Percentiles rank a stretch among this genome's conserved stretches.
phyloP scores from a whole-genome alignment of 1,140 invertebrate genomes.

The Rhagoletis zephyria region DNA sequence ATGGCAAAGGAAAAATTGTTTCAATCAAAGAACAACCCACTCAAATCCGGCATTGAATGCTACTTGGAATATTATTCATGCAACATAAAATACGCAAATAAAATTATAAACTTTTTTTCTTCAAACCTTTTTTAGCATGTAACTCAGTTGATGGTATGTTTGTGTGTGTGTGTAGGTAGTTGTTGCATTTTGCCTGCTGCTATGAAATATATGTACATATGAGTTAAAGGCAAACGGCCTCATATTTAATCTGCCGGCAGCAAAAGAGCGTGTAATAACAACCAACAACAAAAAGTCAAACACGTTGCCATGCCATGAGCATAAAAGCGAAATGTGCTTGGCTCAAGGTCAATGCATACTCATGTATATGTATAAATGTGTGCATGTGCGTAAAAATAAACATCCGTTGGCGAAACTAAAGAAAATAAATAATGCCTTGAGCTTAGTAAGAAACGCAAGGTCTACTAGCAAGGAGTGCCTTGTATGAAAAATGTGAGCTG shows the following conservation, averaged over 20 bases:
- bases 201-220: background rate
- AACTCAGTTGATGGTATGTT: too few relatives aligned
- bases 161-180: too few relatives aligned
- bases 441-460: constrained; percentile 54
- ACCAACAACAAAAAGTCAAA: background rate
- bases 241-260: background rate
- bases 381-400: too few relatives aligned
- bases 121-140: too few relatives aligned
- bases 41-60: background rate
- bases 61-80: background rate
- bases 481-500: background rate
- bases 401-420: background rate
- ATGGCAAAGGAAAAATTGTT: background rate
- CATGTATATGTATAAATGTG: too few relatives aligned
- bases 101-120: too few relatives aligned
- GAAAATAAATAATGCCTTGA: constrained; percentile 45
- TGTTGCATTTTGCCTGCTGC: background rate
- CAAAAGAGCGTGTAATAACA: background rate
- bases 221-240: background rate
- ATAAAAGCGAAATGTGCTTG: background rate
- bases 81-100: background rate
- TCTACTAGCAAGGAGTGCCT: background rate
- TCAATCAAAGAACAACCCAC: background rate
- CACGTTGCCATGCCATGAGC: background rate
- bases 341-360: background rate